Conservation (phyloP, 2,888 invertebrate genomes). For the Pollenia angustigena region DNA sequence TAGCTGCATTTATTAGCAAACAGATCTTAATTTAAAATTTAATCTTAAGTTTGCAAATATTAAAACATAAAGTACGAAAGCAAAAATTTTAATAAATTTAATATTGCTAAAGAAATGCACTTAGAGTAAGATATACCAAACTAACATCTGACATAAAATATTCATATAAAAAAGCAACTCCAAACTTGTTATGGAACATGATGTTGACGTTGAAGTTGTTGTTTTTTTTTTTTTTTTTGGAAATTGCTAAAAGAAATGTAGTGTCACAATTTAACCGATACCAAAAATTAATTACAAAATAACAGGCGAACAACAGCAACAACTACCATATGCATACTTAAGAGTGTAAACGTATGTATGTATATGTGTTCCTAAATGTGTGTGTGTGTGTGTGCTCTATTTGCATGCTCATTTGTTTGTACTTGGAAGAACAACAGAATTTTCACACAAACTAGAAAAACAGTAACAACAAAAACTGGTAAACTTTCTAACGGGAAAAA, state of each 20-base stretch:
- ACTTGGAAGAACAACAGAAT: conserved; percentile 33
- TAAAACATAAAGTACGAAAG: background rate
- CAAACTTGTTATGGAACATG: background rate
- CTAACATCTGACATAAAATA: conserved; percentile 17
- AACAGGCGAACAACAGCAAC: conserved; percentile 66
- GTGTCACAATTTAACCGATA: conserved; percentile 70
- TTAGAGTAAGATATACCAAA: background rate
- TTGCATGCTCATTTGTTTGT: conserved; percentile 52
- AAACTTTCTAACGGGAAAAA: conserved; percentile 42
- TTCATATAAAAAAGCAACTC: conserved; percentile 25
- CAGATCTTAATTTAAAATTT: background rate
- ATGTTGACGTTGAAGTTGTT: conserved; percentile 20
- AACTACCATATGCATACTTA: background rate
- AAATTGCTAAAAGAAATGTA: conserved; percentile 57
- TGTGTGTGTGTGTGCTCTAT: background rate
- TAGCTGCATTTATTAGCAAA: background rate
- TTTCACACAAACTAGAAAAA: conserved; percentile 34
- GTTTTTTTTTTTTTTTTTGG: conserved; percentile 19
- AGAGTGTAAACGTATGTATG: background rate
- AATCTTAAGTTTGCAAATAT: background rate
- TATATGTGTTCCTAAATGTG: background rate
- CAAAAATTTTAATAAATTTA: conserved; percentile 26
- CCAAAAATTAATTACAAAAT: conserved; percentile 72
- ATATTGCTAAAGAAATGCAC: background rate
- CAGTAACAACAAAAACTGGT: conserved; percentile 34